Percentiles rank a stretch among this genome's conserved stretches.
Conservation (phyloP, 2,797 vertebrate species). For the Geotrypetes seraphini region DNA sequence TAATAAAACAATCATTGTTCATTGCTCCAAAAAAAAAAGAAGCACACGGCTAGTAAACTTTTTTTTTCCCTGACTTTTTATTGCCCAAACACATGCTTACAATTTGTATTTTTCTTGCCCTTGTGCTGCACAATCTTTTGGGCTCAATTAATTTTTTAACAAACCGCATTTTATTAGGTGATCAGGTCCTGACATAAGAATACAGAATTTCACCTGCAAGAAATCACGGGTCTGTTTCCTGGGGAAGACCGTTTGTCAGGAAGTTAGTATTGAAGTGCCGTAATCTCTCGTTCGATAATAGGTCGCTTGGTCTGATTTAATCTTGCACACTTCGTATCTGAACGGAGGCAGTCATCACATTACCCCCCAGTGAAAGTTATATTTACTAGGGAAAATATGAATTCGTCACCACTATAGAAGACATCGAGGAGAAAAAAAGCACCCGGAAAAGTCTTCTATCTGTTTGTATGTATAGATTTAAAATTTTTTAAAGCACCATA, state of each 20-base stretch:
- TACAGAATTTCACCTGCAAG: slow-evolving; percentile 14
- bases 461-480: slow-evolving; percentile 1
- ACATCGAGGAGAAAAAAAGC: slow-evolving; percentile 16
- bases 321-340: slow-evolving; percentile 18
- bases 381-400: slow-evolving; percentile 20
- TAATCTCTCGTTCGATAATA: slow-evolving; percentile 34
- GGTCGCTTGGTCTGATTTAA: slow-evolving; percentile 27
- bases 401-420: slow-evolving; percentile 18
- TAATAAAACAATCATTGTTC: slow-evolving; percentile 46
- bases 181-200: background rate
- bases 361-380: slow-evolving; percentile 5
- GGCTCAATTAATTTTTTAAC: background rate
- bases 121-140: slow-evolving; percentile 7
- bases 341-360: slow-evolving; percentile 15
- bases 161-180: slow-evolving; percentile 16
- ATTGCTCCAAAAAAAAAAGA: slow-evolving; percentile 32
- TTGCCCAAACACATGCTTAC: slow-evolving; percentile 12
- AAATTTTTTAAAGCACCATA: background rate
- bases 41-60: background rate
- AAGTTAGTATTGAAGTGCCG: slow-evolving; percentile 10
- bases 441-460: slow-evolving; percentile 7
- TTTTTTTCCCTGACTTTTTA: slow-evolving; percentile 17
- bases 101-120: slow-evolving; percentile 24
- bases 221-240: slow-evolving; percentile 12
- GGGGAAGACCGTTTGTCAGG: slow-evolving; percentile 11